A percentile compares a stretch with the other conserved stretches of the same genome.
phyloP scores from a whole-genome alignment of 1,140 invertebrate genomes.

The Microplitis demolitor region DNA sequence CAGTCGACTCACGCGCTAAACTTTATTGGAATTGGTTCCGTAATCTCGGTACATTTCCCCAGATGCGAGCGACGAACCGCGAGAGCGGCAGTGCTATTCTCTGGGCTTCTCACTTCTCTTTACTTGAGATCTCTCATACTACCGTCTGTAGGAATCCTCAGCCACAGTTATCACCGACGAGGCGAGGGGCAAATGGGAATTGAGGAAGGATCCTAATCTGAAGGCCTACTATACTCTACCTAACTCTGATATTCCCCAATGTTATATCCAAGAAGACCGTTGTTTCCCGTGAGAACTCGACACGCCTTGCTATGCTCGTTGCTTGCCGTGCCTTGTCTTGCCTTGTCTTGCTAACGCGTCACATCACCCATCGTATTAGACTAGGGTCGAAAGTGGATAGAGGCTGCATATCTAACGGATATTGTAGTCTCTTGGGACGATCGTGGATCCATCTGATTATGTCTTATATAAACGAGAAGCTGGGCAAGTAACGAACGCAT shows the following conservation, averaged over 20 bases:
- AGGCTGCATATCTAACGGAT: constrained; percentile 9
- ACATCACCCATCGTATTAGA: constrained; percentile 55
- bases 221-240: constrained; percentile 35
- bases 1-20: constrained; percentile 54
- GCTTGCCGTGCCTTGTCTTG: constrained; percentile 1
- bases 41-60: constrained; percentile 56
- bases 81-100: constrained; percentile 29
- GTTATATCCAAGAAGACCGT: constrained; percentile 18
- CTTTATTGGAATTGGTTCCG: constrained; percentile 59
- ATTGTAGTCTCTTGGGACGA: background rate
- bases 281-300: constrained; percentile 21
- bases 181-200: constrained; percentile 47
- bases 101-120: constrained; percentile 15
- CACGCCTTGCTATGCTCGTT: constrained; percentile 10
- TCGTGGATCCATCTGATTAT: background rate
- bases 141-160: background rate
- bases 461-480: constrained; percentile 5
- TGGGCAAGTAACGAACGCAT: background rate
- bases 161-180: constrained; percentile 27
- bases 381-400: background rate
- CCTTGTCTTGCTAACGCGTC: constrained; percentile 37
- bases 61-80: constrained; percentile 37
- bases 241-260: constrained; percentile 44
- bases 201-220: constrained; percentile 52
- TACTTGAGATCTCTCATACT: background rate